These are phyloP conservation scores for Natator depressus DNA, from an alignment of 2,113 vertebrate genomes.

Conservation along the genomic window DNA sequence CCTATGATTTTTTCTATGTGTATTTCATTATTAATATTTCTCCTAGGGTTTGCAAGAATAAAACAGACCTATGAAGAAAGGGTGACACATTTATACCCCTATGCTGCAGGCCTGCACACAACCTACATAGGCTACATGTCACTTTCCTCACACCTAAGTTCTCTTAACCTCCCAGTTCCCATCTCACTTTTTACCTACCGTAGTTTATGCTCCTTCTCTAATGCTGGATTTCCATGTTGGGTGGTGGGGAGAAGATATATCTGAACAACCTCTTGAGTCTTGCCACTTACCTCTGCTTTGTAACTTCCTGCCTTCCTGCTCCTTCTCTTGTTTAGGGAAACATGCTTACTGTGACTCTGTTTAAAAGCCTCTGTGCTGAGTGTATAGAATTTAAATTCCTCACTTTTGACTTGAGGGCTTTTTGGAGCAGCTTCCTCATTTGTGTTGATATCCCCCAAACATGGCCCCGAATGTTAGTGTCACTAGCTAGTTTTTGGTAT, in stretches of 20 bases:
- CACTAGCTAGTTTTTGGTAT: accelerated
- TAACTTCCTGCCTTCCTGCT: not conserved
- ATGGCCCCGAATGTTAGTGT: not conserved
- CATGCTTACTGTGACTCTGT: accelerated
- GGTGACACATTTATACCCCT: not conserved
- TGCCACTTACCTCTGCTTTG: not conserved
- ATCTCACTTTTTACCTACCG: not conserved
- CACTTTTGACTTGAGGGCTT: not conserved
- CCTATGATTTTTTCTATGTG: not conserved
- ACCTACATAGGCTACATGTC: not conserved
- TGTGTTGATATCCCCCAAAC: not conserved
- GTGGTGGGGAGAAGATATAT: no score
- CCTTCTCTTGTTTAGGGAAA: not conserved
- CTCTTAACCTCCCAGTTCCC: not conserved
- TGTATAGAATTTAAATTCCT: not conserved
- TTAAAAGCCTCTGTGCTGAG: not conserved
- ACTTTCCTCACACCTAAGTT: not conserved
- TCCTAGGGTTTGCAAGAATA: not conserved
- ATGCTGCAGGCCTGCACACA: not conserved
- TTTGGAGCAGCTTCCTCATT: not conserved
- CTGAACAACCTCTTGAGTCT: not conserved
- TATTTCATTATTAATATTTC: not conserved
- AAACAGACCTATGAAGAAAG: not conserved
- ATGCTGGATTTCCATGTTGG: not conserved
- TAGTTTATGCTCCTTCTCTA: not conserved